Evolutionary conservation across 2,888 invertebrate species (phyloP), one percentile per base, ranked within the genome.

Genomic region (Iphiclides podalirius): DNA sequence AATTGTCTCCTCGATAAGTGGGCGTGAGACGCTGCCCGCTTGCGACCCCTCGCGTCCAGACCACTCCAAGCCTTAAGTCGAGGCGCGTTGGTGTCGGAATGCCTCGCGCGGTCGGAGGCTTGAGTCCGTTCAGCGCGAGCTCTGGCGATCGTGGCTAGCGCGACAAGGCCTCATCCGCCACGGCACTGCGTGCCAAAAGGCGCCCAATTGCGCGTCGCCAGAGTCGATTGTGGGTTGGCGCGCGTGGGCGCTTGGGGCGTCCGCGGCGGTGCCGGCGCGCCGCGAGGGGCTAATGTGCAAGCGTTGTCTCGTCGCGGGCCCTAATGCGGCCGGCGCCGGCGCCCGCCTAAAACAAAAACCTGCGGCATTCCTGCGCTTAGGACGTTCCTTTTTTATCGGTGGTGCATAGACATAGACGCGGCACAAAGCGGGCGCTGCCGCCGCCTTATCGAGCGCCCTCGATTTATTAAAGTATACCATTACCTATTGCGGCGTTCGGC

Each of bases 321-420:
- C 47, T 47, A 47, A 41, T 42, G 47, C 47, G 42, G 31, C 42
- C 47, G 90, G 72, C 89, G 89, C 66, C 90, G 90, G 78, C 90
- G 90, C 67, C 90, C 85, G 73, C 73, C 64, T 76, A 72, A 75
- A 72, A 78, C 81, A 72, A 72, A 70, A 74, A 75, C 77, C 67
- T 73, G 79, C 83, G 76, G 75, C 85, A 84, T 84, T 85, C 85
- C 79, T 79, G 69, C 79, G 82, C 79, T 80, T 79, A 81, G 81
- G 69, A 68, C n/a, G 8, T 28, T 81, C 77, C 76, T 81, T 85
- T 74, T 83, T 85, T 85, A 85, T 83, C 80, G 73, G 28, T 8
- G 8, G 28, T 9, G 20, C n/a, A n/a, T n/a, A n/a, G 20, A 3
- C 4, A 3, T 20, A 20, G 20, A 6, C 20, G 6, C 72, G 71